These are phyloP conservation scores for Nycticorax nycticorax DNA, from an alignment of 2,113 vertebrate species.

Conservation along the genomic window DNA sequence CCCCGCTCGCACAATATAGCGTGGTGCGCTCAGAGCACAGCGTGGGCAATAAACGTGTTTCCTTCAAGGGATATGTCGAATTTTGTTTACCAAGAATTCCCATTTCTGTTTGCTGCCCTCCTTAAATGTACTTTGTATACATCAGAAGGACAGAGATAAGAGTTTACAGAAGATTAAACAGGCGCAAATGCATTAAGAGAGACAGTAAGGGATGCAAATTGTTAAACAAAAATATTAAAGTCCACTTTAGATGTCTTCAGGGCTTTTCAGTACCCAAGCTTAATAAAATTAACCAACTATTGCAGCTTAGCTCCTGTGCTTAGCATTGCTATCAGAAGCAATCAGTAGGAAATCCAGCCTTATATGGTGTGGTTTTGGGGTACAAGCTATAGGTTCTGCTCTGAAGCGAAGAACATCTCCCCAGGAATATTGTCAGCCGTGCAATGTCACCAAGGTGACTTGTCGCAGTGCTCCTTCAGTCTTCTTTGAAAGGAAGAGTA, in stretches of 20 bases:
- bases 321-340: slow-evolving; percentile 7
- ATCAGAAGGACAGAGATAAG: slow-evolving; percentile 30
- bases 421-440: neutral
- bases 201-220: slow-evolving; percentile 52
- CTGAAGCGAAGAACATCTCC: neutral
- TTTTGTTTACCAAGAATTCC: slow-evolving; percentile 47
- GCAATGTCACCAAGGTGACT: neutral
- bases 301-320: slow-evolving; percentile 9
- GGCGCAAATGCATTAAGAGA: slow-evolving; percentile 36
- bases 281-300: slow-evolving; percentile 51
- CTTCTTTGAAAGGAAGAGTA: neutral
- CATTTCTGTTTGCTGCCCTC: neutral
- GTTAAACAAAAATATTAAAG: slow-evolving; percentile 58
- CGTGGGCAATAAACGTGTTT: neutral
- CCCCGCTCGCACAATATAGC: neutral
- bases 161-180: slow-evolving; percentile 60
- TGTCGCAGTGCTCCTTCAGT: neutral
- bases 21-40: neutral
- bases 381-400: neutral
- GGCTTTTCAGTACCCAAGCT: slow-evolving; percentile 38
- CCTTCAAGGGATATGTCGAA: neutral
- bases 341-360: slow-evolving; percentile 8
- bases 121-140: slow-evolving; percentile 12
- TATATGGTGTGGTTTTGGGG: neutral
- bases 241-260: slow-evolving; percentile 22